These are phyloP conservation scores for Axis porcinus DNA, from an alignment of 2,113 vertebrate species.

Conservation along the genomic window DNA sequence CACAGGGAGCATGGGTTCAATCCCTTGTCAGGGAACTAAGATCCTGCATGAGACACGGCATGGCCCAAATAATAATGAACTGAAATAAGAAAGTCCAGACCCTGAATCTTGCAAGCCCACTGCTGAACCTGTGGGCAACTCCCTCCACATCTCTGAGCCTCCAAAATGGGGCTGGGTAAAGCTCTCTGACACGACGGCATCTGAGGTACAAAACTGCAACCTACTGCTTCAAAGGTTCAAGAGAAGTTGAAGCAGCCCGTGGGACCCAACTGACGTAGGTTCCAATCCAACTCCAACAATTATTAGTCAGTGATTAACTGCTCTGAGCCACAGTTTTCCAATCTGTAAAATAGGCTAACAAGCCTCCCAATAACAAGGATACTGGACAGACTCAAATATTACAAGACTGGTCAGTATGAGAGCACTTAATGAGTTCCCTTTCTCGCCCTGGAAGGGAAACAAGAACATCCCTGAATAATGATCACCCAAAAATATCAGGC, in stretches of 20 bases:
- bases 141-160: background rate
- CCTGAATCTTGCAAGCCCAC: background rate
- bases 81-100: background rate
- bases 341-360: background rate
- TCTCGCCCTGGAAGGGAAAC: background rate
- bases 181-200: background rate
- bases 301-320: slow-evolving; percentile 7
- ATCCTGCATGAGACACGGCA: background rate
- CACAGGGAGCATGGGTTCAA: background rate
- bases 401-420: background rate
- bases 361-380: background rate
- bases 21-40: background rate
- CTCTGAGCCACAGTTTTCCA: slow-evolving; percentile 11
- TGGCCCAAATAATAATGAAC: background rate
- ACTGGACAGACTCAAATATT: background rate
- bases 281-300: background rate
- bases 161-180: background rate
- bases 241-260: background rate
- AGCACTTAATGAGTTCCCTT: background rate
- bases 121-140: background rate
- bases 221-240: background rate
- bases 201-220: background rate
- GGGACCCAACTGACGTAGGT: background rate
- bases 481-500: background rate
- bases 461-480: background rate